Conservation (phyloP, 2,888 invertebrate genomes). For the Tiphia femorata region DNA sequence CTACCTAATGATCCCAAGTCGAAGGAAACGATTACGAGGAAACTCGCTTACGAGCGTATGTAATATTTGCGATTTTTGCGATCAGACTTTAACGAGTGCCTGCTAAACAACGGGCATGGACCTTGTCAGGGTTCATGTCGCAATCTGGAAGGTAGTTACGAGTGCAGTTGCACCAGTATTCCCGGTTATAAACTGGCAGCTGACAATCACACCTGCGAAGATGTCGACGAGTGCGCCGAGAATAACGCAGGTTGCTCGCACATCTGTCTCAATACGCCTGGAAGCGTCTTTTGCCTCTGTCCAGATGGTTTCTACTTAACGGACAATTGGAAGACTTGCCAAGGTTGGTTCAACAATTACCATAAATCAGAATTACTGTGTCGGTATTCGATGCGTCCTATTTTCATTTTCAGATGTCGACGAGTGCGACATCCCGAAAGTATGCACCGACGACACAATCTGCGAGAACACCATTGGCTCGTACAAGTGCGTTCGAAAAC, state of each 20-base stretch:
- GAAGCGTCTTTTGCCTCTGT: conserved; percentile 66
- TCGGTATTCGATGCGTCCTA: too few species aligned
- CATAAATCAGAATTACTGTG: neutral
- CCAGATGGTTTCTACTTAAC: conserved; percentile 59
- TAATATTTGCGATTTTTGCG: too few species aligned
- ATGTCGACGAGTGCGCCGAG: conserved; percentile 71
- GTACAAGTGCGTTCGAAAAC: conserved; percentile 58
- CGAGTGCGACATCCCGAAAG: conserved; percentile 71
- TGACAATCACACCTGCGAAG: conserved; percentile 74
- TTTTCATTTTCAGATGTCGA: conserved; percentile 75
- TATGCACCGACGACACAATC: conserved; percentile 42
- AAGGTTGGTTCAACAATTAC: conserved; percentile 53
- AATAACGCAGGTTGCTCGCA: conserved; percentile 74
- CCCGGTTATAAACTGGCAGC: conserved; percentile 73
- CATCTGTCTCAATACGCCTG: conserved; percentile 73
- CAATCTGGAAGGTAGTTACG: conserved; percentile 74
- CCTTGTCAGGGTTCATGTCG: conserved; percentile 76
- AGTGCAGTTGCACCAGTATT: conserved; percentile 72
- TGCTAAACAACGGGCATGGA: conserved; percentile 75
- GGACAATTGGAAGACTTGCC: conserved; percentile 59
- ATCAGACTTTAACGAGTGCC: conserved; percentile 75
- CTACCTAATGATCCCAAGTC: too few species aligned
- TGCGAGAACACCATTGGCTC: conserved; percentile 72
- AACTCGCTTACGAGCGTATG: too few species aligned
- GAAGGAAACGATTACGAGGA: too few species aligned